Conservation (phyloP, 2,113 vertebrate genomes). For the Scolopax mira region DNA sequence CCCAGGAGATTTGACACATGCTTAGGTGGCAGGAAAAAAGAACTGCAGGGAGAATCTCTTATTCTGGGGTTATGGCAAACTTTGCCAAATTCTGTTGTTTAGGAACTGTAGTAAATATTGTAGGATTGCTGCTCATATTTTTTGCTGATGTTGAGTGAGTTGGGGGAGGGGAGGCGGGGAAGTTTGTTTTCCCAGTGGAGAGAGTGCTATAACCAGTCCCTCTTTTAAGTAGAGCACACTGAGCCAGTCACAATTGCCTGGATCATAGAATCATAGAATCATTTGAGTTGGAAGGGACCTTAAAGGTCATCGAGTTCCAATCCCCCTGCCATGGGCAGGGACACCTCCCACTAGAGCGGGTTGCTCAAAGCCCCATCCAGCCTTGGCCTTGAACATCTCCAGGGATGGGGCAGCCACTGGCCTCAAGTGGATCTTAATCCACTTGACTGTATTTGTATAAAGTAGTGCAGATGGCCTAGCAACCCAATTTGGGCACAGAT, state of each 20-base stretch:
- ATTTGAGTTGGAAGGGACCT: too few species aligned
- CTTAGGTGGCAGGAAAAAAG: background rate
- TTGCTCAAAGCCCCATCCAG: too few species aligned
- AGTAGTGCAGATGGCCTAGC: background rate
- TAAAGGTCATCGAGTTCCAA: too few species aligned
- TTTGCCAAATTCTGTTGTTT: background rate
- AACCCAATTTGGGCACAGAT: background rate
- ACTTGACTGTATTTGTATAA: background rate
- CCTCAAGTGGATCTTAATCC: background rate
- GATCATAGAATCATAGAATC: too few species aligned
- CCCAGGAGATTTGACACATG: conserved; percentile 19
- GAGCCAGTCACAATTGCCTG: background rate
- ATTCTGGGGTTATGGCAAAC: background rate
- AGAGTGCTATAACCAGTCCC: background rate
- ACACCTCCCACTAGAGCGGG: too few species aligned
- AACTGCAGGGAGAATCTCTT: background rate
- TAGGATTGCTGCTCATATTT: background rate
- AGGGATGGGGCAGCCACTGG: too few species aligned
- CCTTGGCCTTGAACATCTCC: too few species aligned
- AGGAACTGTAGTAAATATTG: background rate
- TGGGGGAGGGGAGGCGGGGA: accelerated
- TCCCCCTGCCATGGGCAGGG: too few species aligned
- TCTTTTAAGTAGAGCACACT: background rate
- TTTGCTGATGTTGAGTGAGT: background rate
- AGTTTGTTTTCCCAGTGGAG: background rate